Evolutionary conservation across 1,140 invertebrate species (phyloP).

Genomic region (Sarcophaga bullata): DNA sequence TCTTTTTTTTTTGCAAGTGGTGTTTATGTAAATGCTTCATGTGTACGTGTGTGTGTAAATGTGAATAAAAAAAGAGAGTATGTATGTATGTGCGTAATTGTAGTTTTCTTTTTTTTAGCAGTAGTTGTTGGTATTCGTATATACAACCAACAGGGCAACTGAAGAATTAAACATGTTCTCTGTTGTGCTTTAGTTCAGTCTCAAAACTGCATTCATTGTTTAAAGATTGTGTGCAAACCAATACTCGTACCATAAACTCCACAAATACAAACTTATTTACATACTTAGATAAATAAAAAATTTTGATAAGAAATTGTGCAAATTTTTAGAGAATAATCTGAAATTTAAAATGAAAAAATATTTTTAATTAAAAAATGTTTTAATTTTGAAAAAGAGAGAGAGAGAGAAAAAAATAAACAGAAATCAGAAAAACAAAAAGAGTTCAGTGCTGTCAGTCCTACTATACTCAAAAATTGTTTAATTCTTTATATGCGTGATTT

Average conservation of each 20-base stretch:
- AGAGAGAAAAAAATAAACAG: no score
- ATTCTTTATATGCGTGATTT: no score
- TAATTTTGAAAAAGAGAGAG: no score
- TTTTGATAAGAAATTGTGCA: neutral
- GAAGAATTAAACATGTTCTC: neutral
- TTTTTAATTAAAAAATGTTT: no score
- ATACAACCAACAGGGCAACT: neutral
- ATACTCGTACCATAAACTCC: no score
- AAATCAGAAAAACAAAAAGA: no score
- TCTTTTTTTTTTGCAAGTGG: no score
- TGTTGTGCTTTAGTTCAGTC: neutral
- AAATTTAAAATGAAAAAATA: neutral
- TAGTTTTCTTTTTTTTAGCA: neutral
- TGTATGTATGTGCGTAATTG: neutral
- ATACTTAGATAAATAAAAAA: neutral
- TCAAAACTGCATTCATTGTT: slow-evolving; percentile 26
- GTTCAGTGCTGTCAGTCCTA: no score
- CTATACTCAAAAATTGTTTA: no score
- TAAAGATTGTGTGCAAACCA: neutral
- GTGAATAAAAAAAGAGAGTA: no score
- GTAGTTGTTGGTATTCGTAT: slow-evolving; percentile 5
- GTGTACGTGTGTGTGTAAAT: neutral
- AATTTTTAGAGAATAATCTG: neutral
- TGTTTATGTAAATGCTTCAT: neutral
- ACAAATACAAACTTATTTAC: no score